These are phyloP conservation scores for Drosophila cognata DNA, from an alignment of 2,888 invertebrate genomes.

Conservation along the genomic window DNA sequence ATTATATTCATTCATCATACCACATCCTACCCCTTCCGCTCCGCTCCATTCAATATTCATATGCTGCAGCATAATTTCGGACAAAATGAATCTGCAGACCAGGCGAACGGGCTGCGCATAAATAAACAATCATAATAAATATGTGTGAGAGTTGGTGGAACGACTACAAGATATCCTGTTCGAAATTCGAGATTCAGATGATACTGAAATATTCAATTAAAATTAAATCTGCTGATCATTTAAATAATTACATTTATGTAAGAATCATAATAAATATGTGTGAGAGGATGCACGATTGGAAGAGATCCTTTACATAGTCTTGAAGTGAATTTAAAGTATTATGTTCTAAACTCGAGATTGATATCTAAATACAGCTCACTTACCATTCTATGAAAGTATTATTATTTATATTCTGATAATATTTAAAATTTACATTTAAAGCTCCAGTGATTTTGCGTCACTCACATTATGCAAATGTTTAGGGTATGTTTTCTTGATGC, in stretches of 20 bases:
- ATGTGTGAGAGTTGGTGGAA: too few species aligned
- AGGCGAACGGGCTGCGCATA: constrained; percentile 35
- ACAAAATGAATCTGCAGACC: constrained; percentile 39
- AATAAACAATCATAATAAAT: constrained; percentile 35
- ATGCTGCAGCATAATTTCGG: constrained; percentile 52
- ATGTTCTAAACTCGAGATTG: background rate
- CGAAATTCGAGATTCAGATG: background rate
- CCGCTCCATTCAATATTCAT: constrained; percentile 49
- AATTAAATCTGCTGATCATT: background rate
- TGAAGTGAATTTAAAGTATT: background rate
- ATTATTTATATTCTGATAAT: background rate
- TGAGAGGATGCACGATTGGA: too few species aligned
- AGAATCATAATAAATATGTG: background rate
- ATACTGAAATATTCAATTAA: background rate
- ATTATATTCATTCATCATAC: background rate
- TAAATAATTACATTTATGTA: background rate
- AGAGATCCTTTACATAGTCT: background rate
- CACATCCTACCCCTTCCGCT: background rate
- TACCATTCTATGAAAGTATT: background rate
- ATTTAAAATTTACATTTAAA: background rate
- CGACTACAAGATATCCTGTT: constrained; percentile 14
- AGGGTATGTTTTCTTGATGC: constrained; percentile 12
- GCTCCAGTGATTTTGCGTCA: background rate
- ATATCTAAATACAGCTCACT: background rate
- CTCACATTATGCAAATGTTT: background rate